Base-by-base conservation (phyloP, 64 coral and sea anemone species). In the Actinia tenebrosa region DNA sequence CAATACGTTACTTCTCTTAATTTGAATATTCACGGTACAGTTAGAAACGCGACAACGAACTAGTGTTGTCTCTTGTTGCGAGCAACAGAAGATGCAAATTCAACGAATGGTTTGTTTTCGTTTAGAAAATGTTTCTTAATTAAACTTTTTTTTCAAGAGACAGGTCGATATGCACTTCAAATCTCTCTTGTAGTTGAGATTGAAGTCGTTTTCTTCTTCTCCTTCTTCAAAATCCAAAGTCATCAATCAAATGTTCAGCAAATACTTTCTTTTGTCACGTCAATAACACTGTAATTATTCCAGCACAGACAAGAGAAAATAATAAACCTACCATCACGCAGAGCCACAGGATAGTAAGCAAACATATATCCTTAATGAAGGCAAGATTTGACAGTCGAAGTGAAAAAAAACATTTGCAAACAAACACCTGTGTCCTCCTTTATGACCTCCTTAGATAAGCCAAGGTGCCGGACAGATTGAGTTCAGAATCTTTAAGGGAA, bases 271-370 rank as follows among this genome's bases (percentile, higher is more conserved):
- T 18, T 4, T 30, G 69, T 27, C 69, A 75, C n/a, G 69, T 75
- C 69, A 75, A 75, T 30, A 75, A 75, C 69, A n/a, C 10, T 42
- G 69, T 75, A 75, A 75, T 75, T 75, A 75, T 75, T 75, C 69
- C 69, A 27, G 9, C 69, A 75, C 69, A 15, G 69, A 30, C 23
- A 66, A 75, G 26, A 75, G 69, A 75, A 75, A 75, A 75, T 75
- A 75, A 27, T 42, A 42, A 30, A 30, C 8, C 11, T 14, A 30
- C 69, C 26, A 26, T 75, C 26, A 3, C 26, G 25, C 23, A 10
- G 42, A 42, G 25, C 69, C 69, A 75, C 69, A 42, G 69, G 26
- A 75, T 42, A 42, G 26, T 14, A 75, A 13, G 26, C 26, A 75
- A 75, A 75, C 69, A 75, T 14, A 27, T 30, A 75, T 14, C 64